A percentile compares a stretch with the other conserved stretches of the same genome.
phyloP scores from a whole-genome alignment of 1,140 invertebrate species.

The Parasteatoda tepidariorum region DNA sequence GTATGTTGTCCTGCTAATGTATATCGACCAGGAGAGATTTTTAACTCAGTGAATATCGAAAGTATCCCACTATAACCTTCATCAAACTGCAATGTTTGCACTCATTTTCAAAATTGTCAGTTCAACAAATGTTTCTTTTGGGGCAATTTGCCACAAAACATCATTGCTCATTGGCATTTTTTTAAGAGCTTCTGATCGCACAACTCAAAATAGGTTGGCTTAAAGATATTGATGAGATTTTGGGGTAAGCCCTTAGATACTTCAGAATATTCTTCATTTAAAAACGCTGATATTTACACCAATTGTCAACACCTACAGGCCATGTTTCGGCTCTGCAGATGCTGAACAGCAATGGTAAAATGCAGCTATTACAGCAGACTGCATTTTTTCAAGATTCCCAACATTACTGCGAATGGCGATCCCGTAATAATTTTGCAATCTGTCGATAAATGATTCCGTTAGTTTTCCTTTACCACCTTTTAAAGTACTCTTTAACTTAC shows the following conservation, averaged over 20 bases:
- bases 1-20: too few relatives aligned
- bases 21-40: background rate
- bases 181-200: too few relatives aligned
- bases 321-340: background rate
- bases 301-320: background rate
- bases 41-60: background rate
- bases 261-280: too few relatives aligned
- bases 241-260: too few relatives aligned
- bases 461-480: background rate
- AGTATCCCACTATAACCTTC: background rate
- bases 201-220: background rate
- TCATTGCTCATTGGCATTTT: background rate
- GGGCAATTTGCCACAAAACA: background rate
- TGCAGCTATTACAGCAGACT: too few relatives aligned
- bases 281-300: slow-evolving; percentile 2
- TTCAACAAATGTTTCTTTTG: background rate
- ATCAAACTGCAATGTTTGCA: background rate
- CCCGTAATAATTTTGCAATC: too few relatives aligned
- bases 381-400: too few relatives aligned
- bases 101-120: background rate
- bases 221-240: too few relatives aligned
- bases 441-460: slow-evolving; percentile 8
- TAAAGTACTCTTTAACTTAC: background rate
- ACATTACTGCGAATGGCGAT: too few relatives aligned
- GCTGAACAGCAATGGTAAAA: slow-evolving; percentile 2